Percentiles rank a stretch among this genome's conserved stretches.
These are phyloP conservation scores for Macroramphosus scolopax DNA, from an alignment of 2,797 vertebrate genomes.

Conservation along the genomic window DNA sequence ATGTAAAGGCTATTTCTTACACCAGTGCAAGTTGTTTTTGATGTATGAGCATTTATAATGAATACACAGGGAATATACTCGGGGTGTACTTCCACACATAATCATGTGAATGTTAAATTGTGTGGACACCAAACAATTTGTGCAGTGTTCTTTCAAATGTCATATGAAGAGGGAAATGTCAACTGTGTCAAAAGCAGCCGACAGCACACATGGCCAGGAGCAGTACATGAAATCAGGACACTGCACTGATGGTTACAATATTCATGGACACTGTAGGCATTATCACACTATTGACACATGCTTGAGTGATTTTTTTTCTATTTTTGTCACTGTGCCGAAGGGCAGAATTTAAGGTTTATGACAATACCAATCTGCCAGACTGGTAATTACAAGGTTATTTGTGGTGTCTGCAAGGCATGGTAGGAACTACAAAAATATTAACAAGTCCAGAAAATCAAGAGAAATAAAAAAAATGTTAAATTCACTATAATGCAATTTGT, in stretches of 20 bases:
- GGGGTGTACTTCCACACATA: no score
- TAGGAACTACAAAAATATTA: neutral
- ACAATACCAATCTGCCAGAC: neutral
- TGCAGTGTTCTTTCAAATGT: neutral
- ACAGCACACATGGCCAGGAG: neutral
- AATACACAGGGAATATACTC: neutral
- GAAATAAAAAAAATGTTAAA: no score
- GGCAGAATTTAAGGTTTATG: neutral
- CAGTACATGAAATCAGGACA: constrained; percentile 5
- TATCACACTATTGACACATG: constrained; percentile 5
- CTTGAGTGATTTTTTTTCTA: neutral
- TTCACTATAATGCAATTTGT: no score
- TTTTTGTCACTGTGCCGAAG: neutral
- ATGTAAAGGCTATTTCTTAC: no score
- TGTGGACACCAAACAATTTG: neutral
- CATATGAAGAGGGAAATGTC: neutral
- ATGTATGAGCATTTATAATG: neutral
- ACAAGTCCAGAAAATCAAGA: no score
- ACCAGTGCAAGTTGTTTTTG: neutral
- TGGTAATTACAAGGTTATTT: neutral
- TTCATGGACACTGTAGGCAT: constrained; percentile 27
- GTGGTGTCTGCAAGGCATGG: neutral
- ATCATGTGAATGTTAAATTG: no score
- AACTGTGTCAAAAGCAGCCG: constrained; percentile 7
- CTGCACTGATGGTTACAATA: neutral